These are phyloP conservation scores for Meleagris gallopavo DNA, from an alignment of 2,113 vertebrate species.

Conservation along the genomic window DNA sequence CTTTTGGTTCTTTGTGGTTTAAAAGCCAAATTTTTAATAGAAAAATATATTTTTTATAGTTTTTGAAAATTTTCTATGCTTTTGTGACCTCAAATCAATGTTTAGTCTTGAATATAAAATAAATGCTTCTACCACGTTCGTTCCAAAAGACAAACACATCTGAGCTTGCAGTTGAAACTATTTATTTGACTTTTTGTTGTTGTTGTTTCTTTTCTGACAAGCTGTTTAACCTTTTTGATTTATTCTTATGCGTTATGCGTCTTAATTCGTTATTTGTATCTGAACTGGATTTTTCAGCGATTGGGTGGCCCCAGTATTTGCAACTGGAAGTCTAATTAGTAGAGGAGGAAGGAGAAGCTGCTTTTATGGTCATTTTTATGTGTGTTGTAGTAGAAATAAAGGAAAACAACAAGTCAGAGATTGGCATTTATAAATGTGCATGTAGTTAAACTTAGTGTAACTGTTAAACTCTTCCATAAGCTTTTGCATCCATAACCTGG, in stretches of 20 bases:
- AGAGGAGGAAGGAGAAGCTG: neutral
- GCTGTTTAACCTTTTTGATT: slow-evolving; percentile 4
- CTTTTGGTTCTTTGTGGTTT: neutral
- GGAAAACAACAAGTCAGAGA: neutral
- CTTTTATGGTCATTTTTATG: neutral
- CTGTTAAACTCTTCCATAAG: neutral
- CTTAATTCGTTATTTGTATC: neutral
- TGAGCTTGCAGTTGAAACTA: neutral
- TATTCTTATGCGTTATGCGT: neutral
- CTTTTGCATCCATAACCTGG: neutral
- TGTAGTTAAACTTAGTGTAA: neutral
- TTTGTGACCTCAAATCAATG: slow-evolving; percentile 14
- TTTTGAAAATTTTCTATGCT: neutral
- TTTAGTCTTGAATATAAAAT: neutral
- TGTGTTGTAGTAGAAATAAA: neutral
- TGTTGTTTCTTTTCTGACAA: slow-evolving; percentile 13
- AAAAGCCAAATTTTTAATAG: neutral
- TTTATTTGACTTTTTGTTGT: slow-evolving; percentile 8
- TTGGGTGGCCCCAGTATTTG: neutral
- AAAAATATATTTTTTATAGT: no score
- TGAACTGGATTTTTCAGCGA: neutral
- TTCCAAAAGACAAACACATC: neutral
- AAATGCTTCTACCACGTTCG: neutral
- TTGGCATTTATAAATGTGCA: neutral
- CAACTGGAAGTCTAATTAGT: neutral